Conservation (phyloP, 2,797 vertebrate species). For the Acanthurus tractus region DNA sequence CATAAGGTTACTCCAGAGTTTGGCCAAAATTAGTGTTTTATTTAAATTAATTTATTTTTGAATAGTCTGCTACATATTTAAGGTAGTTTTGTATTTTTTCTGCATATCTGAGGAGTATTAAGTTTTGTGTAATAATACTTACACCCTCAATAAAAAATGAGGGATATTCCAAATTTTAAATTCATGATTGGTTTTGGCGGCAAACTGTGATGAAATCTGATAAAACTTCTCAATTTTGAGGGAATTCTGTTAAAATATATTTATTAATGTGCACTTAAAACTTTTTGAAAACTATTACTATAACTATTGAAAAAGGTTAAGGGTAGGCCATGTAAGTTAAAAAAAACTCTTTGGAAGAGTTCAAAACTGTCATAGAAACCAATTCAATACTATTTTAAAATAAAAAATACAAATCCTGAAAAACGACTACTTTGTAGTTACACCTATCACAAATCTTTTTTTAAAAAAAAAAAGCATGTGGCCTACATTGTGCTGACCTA, state of each 20-base stretch:
- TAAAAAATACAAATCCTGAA: neutral
- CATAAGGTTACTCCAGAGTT: no score
- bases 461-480: neutral
- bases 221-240: neutral
- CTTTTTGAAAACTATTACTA: no score
- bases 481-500: neutral
- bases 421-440: neutral
- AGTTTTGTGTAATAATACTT: neutral
- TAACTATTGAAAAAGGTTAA: neutral
- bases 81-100: neutral
- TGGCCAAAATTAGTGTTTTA: neutral
- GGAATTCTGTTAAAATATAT: neutral
- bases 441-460: neutral
- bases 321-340: no score
- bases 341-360: neutral
- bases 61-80: no score
- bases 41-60: no score
- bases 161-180: no score
- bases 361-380: no score
- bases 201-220: no score
- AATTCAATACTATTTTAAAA: neutral
- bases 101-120: neutral
- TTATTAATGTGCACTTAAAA: neutral
- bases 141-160: neutral
- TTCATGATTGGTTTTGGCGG: no score